Evolutionary conservation across 1,140 invertebrate genomes (phyloP), one percentile per base, ranked within the genome.

Genomic region (Drosophila lacertosa): DNA sequence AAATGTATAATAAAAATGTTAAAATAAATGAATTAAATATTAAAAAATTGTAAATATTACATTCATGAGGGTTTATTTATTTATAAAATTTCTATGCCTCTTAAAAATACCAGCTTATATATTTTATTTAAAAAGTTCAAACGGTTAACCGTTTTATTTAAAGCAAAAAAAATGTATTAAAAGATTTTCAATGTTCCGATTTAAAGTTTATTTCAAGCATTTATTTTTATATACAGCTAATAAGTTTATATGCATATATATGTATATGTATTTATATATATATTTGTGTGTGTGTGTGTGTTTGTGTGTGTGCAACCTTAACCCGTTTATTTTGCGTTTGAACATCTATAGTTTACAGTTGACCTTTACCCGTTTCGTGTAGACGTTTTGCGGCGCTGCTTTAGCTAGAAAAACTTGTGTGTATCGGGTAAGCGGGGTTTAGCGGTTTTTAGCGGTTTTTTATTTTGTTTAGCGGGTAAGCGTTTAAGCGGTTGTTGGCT

Each of bases 191-290:
- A 22, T 16, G 11, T 62, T 58, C 42, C 37, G 29, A 4, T 29
- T 22, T 11, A 40, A 35, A 32, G 26, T 83, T 83, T 83, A 83
- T 83, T 83, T 7, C 11, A 84, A 84, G 81, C 72, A 54, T 54
- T 20, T 67, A 67, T 58, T 64, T 64, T 2, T 72, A 83, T 84
- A 40, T 77, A 86, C 81, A 84, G 71, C 80, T 72, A 13, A 44
- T 26, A 20, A 79, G 66, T 66, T 72, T n/a, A 48, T 32, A 20
- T 47, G 20, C 47, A 26, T 53, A 45, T 51, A 37, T 50, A 11
- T 18, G 47, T 18, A 4, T 65, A 15, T 58, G n/a, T 50, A 26
- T 65, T 32, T 32, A 22, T 48, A 7, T 48, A 13, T 10, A 18
- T 11, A 10, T 44, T 35, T 22, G 51, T 39, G 53, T 37, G n/a